phyloP scores from a whole-genome alignment of 23 tunicate genomes.

The Clavelina lepadiformis region DNA sequence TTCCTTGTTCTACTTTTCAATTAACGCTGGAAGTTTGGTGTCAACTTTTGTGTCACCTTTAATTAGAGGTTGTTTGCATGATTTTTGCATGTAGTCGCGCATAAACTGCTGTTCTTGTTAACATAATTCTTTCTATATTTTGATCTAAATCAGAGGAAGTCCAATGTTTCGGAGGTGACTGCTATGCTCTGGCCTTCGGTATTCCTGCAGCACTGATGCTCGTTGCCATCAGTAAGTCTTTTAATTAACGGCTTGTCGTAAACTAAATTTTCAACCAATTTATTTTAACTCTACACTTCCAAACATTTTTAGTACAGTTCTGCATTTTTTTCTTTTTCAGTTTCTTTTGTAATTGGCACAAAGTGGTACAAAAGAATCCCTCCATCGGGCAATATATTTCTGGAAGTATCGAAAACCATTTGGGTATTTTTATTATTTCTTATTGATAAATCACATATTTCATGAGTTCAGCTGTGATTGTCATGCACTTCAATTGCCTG shows the following conservation, averaged over 20 bases:
- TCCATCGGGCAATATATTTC: constrained; percentile 83
- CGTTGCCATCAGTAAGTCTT: constrained; percentile 86
- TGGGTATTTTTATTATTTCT: constrained; percentile 17
- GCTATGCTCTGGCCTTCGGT: constrained; percentile 96
- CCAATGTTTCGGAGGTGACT: constrained; percentile 85
- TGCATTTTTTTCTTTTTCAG: constrained; percentile 22
- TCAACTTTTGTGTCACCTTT: constrained; percentile 98
- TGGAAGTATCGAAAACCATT: constrained; percentile 46
- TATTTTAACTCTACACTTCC: not conserved
- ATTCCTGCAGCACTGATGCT: constrained; percentile 96
- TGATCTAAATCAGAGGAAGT: constrained; percentile 58
- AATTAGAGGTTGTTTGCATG: constrained; percentile 50
- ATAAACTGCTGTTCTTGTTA: too few species aligned
- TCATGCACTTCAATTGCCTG: not conserved
- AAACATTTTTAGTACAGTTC: not conserved
- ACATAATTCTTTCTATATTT: not conserved
- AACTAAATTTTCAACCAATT: too few species aligned
- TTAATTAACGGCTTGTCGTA: too few species aligned
- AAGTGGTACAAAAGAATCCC: constrained; percentile 42
- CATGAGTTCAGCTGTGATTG: not conserved
- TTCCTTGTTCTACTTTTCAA: constrained; percentile 94
- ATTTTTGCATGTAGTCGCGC: not conserved
- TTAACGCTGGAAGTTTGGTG: constrained; percentile 96
- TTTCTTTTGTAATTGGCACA: constrained; percentile 73
- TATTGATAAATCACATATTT: too few species aligned